These are phyloP conservation scores for Catharus fuscescens DNA, from an alignment of 2,113 vertebrate species.

Conservation along the genomic window DNA sequence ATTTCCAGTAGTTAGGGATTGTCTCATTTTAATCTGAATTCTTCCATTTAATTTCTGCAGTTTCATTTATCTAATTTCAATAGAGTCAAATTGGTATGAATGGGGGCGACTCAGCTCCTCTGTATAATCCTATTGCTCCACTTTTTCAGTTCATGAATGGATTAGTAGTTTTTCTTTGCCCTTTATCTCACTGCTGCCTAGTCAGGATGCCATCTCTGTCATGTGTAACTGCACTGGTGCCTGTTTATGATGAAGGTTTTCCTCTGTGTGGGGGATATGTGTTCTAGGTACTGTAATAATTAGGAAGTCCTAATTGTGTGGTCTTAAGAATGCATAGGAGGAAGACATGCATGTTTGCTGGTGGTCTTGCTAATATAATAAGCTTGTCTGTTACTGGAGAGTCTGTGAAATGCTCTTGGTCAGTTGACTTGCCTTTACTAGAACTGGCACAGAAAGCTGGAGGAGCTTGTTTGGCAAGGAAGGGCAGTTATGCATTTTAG, in stretches of 20 bases:
- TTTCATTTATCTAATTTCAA: not conserved
- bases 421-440: not conserved
- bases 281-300: not conserved
- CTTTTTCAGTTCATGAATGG: not conserved
- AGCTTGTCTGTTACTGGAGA: not conserved
- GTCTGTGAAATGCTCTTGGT: not conserved
- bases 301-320: not conserved
- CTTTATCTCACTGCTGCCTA: not conserved
- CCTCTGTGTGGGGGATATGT: not conserved
- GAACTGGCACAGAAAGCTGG: not conserved
- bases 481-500: not conserved
- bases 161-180: not conserved
- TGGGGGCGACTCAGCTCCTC: not conserved
- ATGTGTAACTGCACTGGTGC: fast-evolving
- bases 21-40: not conserved
- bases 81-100: not conserved
- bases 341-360: not conserved
- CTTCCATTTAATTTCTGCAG: not conserved
- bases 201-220: not conserved
- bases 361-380: not conserved
- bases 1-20: not conserved
- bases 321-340: not conserved
- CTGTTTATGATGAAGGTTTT: not conserved
- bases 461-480: conserved; percentile 9
- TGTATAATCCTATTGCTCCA: not conserved